phyloP scores from a whole-genome alignment of 2,888 invertebrate genomes.

The Zelleria hepariella region DNA sequence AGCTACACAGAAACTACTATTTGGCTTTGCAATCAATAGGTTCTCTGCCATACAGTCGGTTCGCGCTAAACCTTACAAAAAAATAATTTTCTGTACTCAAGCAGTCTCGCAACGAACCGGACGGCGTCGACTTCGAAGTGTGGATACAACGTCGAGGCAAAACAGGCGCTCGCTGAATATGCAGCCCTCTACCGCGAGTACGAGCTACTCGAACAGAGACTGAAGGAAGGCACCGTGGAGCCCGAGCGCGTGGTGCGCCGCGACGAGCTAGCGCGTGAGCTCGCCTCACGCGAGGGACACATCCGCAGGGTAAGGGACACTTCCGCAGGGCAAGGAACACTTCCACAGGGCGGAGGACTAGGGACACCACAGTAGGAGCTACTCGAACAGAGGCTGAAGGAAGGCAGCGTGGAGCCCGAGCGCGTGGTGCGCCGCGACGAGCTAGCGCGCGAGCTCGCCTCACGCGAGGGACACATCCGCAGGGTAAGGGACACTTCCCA shows the following conservation, averaged over 20 bases:
- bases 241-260: constrained; percentile 29
- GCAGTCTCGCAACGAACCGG: constrained; percentile 42
- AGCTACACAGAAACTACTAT: too few species aligned
- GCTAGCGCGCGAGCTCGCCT: constrained; percentile 33
- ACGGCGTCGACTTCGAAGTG: constrained; percentile 46
- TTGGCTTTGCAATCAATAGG: too few species aligned
- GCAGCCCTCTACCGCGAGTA: constrained; percentile 47
- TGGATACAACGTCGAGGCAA: constrained; percentile 35
- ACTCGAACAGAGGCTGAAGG: constrained; percentile 32
- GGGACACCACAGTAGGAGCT: constrained; percentile 38
- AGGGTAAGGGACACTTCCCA: background rate
- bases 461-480: constrained; percentile 15
- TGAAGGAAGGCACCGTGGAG: constrained; percentile 34
- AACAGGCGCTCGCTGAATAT: constrained; percentile 48
- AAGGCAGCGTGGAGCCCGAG: constrained; percentile 36
- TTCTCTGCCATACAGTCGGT: too few species aligned
- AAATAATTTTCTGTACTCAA: constrained; percentile 19
- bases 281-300: constrained; percentile 24
- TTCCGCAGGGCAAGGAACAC: background rate
- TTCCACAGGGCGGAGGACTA: background rate
- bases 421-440: constrained; percentile 30
- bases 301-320: background rate
- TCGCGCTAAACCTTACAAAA: background rate
- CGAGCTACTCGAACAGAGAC: constrained; percentile 35
- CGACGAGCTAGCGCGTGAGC: constrained; percentile 35